Evolutionary conservation across 2,113 vertebrate genomes (phyloP), one percentile per base, ranked within the genome.

Genomic region (Limanda limanda): DNA sequence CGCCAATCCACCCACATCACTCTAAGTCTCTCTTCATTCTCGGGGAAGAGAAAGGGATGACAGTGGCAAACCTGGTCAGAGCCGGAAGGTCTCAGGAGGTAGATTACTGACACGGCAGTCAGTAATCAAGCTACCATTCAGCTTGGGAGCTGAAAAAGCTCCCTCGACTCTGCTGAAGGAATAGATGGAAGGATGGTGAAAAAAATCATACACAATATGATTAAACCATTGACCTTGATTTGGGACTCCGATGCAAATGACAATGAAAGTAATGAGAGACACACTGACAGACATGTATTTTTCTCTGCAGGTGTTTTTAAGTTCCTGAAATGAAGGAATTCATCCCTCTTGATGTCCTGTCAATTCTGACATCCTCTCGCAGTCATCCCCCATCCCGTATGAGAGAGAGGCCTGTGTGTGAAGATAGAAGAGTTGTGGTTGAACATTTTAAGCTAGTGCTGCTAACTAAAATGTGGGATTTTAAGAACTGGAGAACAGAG

Each of bases 41-140:
- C 27, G 55, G 42, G 27, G 20, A 56, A 57, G 42, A 52, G 61
- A 11, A 66, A 11, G 6, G 10, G 25, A 78, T 79, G 63, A 82
- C 70, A 66, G 60, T 31, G n/a, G 68, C 6, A 37, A 61, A 66
- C n/a, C 61, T 47, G 37, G 40, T 51, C 24, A 27, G 48, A 73
- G 51, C 21, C 15, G 15, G 14, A 42, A 24, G 56, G 61, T 73
- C 71, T 70, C 60, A 2, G 77, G 76, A 68, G 63, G 62, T 21
- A 51, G 58, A 72, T 84, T 51, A 71, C 40, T 54, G 45, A 66
- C 78, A 52, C 15, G 1, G 24, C 70, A 72, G 63, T 23, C 8
- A 52, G 55, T 81, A 86, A 84, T 81, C 81, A 84, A 56, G 24
- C 66, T 68, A 58, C 77, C 52, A 74, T 75, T 81, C 74, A 87